Conservation (phyloP, 2,888 invertebrate genomes). For the Heteromurus nitidus region DNA sequence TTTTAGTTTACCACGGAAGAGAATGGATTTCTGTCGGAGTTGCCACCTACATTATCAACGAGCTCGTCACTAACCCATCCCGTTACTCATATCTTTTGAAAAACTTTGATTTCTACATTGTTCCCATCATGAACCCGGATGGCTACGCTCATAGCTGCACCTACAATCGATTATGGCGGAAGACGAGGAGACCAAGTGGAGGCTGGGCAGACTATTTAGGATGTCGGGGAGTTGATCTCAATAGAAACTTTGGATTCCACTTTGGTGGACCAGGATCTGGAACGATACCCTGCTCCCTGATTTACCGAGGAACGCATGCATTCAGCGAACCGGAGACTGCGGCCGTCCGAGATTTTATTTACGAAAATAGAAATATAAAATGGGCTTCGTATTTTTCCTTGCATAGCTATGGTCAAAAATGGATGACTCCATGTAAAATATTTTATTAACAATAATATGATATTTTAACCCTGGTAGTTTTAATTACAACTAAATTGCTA, state of each 20-base stretch:
- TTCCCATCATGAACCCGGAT: slow-evolving; percentile 45
- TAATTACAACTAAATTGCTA: no score
- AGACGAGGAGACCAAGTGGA: slow-evolving; percentile 75
- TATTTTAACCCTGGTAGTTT: no score
- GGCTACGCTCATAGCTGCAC: slow-evolving; percentile 75
- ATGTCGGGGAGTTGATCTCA: slow-evolving; percentile 87
- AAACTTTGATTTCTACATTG: slow-evolving; percentile 49
- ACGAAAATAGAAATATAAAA: slow-evolving; percentile 34
- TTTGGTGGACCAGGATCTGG: slow-evolving; percentile 82
- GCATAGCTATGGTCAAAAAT: slow-evolving; percentile 88
- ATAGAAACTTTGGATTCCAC: slow-evolving; percentile 90
- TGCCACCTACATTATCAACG: slow-evolving; percentile 45
- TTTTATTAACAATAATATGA: no score
- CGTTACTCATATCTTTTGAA: slow-evolving; percentile 37
- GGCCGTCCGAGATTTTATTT: slow-evolving; percentile 77
- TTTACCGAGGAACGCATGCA: slow-evolving; percentile 76
- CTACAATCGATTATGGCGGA: slow-evolving; percentile 84
- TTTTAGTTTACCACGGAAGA: slow-evolving; percentile 44
- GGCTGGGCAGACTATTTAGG: slow-evolving; percentile 72
- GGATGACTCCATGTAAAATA: slow-evolving; percentile 88
- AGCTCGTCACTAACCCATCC: slow-evolving; percentile 40
- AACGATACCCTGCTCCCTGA: slow-evolving; percentile 75
- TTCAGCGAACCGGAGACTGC: slow-evolving; percentile 84
- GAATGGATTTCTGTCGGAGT: slow-evolving; percentile 50
- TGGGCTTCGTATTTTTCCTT: slow-evolving; percentile 81